Conservation (phyloP, 2,113 vertebrate genomes). For the Sclerurus mexicanus region DNA sequence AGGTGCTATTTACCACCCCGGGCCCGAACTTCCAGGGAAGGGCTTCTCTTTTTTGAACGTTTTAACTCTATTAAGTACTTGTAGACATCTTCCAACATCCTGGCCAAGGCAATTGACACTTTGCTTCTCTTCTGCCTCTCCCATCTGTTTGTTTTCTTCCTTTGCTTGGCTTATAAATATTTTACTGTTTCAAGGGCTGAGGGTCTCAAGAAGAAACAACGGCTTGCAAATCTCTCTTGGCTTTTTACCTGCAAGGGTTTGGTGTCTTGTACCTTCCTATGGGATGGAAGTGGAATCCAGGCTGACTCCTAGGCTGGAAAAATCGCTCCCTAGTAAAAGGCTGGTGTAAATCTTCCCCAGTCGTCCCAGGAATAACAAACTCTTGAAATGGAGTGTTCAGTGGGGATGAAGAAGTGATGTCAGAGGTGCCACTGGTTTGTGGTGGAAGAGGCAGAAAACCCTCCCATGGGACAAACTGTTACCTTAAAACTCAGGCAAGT, state of each 20-base stretch:
- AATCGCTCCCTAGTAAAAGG: not conserved
- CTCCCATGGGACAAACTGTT: not conserved
- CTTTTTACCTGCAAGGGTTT: not conserved
- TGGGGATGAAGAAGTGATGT: not conserved
- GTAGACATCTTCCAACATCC: not conserved
- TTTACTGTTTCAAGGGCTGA: not conserved
- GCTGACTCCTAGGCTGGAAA: not conserved
- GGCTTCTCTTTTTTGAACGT: not conserved
- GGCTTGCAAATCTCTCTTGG: not conserved
- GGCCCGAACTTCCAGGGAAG: conserved; percentile 10
- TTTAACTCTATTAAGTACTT: conserved; percentile 42
- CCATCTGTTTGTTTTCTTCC: not conserved
- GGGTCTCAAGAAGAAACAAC: not conserved
- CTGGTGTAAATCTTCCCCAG: not conserved
- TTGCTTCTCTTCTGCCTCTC: not conserved
- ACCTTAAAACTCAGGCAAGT: not conserved
- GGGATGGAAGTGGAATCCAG: not conserved
- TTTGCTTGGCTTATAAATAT: not conserved
- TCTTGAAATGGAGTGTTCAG: not conserved
- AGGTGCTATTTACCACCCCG: conserved; percentile 54
- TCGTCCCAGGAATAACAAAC: not conserved
- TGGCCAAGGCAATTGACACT: conserved; percentile 26
- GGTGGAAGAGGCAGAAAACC: not conserved
- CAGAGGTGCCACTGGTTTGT: not conserved
- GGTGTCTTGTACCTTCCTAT: not conserved